These are phyloP conservation scores for Ptychodera flava DNA, from an alignment of 35 echinoderm and acorn worm species.

Conservation along the genomic window DNA sequence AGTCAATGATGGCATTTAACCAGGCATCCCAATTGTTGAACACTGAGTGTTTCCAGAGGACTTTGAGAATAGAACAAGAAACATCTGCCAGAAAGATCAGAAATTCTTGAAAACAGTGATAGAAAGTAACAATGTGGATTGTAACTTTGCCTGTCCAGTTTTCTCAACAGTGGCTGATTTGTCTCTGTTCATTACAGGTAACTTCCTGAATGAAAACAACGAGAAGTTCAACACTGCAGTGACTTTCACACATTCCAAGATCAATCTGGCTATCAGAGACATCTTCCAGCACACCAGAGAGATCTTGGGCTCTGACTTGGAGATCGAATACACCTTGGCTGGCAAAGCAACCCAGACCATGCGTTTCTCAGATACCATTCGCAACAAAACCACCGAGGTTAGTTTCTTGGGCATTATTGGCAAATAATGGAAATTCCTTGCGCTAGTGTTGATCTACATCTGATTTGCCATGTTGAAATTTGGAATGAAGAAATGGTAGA, in stretches of 20 bases:
- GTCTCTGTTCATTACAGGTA: background rate
- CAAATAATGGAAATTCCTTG: too few species aligned
- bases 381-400: conserved; percentile 19
- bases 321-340: background rate
- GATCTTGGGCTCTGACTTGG: background rate
- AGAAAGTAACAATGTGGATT: too few species aligned
- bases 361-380: conserved; percentile 1
- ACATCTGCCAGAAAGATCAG: too few species aligned
- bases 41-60: too few species aligned
- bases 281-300: background rate
- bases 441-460: too few species aligned
- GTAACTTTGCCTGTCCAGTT: too few species aligned
- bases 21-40: too few species aligned
- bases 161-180: background rate
- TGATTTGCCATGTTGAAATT: too few species aligned
- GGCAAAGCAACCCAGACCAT: conserved; percentile 6
- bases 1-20: too few species aligned
- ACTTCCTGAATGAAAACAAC: background rate
- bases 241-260: background rate
- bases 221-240: background rate
- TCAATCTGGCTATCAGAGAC: background rate
- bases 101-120: too few species aligned
- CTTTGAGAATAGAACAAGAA: too few species aligned
- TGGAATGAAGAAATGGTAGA: too few species aligned
- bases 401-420: background rate